Percentiles rank a stretch among this genome's conserved stretches.
Evolutionary conservation across 2,113 vertebrate species (phyloP).

Genomic region (Hystrix brachyura): DNA sequence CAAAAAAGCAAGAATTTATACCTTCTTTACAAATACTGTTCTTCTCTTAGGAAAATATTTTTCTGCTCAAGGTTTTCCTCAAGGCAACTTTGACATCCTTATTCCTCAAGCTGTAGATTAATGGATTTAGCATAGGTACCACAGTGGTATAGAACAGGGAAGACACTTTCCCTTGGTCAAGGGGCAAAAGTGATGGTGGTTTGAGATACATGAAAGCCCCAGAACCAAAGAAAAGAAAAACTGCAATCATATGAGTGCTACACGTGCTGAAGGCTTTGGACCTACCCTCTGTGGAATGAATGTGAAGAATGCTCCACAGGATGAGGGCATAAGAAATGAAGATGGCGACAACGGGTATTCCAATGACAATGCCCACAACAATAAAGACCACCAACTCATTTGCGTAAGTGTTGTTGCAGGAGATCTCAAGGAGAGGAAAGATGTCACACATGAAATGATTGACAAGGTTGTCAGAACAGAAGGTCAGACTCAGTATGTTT

Average conservation of each 20-base stretch:
- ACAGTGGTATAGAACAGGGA: constrained; percentile 53
- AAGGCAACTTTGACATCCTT: constrained; percentile 58
- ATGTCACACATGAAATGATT: constrained; percentile 70
- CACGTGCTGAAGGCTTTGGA: constrained; percentile 53
- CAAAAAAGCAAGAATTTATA: neutral
- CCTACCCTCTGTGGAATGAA: neutral
- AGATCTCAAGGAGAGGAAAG: constrained; percentile 34
- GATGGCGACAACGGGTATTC: neutral
- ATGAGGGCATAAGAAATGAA: constrained; percentile 53
- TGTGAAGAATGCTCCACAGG: neutral
- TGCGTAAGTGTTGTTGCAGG: neutral
- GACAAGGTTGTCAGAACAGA: constrained; percentile 46
- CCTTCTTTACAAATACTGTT: neutral
- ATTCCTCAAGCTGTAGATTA: constrained; percentile 57
- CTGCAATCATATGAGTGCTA: constrained; percentile 47
- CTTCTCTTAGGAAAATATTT: constrained; percentile 9
- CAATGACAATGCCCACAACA: neutral
- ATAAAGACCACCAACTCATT: constrained; percentile 39
- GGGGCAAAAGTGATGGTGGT: neutral
- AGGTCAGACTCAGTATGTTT: constrained; percentile 46
- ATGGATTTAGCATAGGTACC: constrained; percentile 23
- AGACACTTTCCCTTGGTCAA: constrained; percentile 46
- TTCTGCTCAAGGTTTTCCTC: neutral
- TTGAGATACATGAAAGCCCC: constrained; percentile 41
- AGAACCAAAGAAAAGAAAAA: constrained; percentile 66